A percentile compares a stretch with the other conserved stretches of the same genome.
Conservation (phyloP, 2,113 vertebrate genomes). For the Anthoscopus minutus region DNA sequence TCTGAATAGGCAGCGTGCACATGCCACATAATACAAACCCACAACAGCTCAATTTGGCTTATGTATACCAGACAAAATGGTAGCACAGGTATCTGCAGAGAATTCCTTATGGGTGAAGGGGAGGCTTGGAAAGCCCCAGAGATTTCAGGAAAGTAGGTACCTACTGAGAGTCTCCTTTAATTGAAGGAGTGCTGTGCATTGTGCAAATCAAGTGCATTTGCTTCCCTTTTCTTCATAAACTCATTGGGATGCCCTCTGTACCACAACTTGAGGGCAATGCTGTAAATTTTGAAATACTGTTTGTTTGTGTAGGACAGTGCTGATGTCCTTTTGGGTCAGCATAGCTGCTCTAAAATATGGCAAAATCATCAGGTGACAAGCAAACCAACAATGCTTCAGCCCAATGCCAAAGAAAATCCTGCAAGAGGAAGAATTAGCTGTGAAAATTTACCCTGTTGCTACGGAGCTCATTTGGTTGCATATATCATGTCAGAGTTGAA, state of each 20-base stretch:
- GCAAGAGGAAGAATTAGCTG: conserved; percentile 1
- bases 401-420: neutral
- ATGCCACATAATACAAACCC: neutral
- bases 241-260: neutral
- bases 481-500: neutral
- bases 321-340: neutral
- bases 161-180: neutral
- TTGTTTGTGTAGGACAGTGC: neutral
- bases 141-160: neutral
- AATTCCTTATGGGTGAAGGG: neutral
- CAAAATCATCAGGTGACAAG: neutral
- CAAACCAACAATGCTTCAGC: neutral
- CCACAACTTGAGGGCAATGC: neutral
- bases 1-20: neutral
- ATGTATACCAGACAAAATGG: neutral
- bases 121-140: neutral
- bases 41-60: neutral
- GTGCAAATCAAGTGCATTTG: neutral
- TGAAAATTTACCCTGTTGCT: neutral
- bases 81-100: neutral
- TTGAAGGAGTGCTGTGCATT: neutral
- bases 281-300: neutral
- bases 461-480: neutral
- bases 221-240: neutral
- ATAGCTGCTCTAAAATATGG: neutral